Percentiles rank a stretch among this genome's conserved stretches.
Conservation (phyloP, 2,113 vertebrate genomes). For the Zosterops pallidus region DNA sequence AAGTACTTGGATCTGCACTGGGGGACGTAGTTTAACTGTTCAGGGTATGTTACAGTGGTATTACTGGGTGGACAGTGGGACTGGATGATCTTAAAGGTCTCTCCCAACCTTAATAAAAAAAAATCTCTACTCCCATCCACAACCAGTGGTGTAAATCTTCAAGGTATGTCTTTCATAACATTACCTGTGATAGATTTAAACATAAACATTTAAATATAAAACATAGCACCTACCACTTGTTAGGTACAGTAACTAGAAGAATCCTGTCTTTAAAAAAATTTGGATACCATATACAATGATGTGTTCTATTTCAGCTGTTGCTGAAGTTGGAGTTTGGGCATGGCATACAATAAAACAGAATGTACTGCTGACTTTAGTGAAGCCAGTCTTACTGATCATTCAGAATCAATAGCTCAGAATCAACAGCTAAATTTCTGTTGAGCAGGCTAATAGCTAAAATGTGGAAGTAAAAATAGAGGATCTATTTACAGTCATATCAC, state of each 20-base stretch:
- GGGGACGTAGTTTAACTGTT: accelerated
- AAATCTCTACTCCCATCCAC: not conserved
- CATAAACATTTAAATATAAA: not conserved
- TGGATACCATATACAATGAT: not conserved
- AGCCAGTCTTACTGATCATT: not conserved
- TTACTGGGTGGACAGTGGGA: not conserved
- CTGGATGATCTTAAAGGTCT: too few relatives aligned
- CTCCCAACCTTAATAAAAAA: not conserved
- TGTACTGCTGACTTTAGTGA: not conserved
- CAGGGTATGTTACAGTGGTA: not conserved
- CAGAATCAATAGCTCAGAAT: not conserved
- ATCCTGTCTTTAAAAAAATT: not conserved
- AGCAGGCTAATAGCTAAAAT: not conserved
- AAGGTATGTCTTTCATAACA: not conserved
- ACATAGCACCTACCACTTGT: not conserved
- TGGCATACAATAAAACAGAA: not conserved
- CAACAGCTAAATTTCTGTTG: not conserved
- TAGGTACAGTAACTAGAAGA: not conserved
- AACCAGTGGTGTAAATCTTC: not conserved
- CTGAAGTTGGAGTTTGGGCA: not conserved
- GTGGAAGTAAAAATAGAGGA: not conserved
- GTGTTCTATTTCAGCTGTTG: not conserved
- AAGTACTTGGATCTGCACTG: not conserved
- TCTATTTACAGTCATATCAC: not conserved
- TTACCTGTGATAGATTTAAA: not conserved